Base-by-base conservation (phyloP, 2,797 vertebrate species). In the Liasis olivaceus region DNA sequence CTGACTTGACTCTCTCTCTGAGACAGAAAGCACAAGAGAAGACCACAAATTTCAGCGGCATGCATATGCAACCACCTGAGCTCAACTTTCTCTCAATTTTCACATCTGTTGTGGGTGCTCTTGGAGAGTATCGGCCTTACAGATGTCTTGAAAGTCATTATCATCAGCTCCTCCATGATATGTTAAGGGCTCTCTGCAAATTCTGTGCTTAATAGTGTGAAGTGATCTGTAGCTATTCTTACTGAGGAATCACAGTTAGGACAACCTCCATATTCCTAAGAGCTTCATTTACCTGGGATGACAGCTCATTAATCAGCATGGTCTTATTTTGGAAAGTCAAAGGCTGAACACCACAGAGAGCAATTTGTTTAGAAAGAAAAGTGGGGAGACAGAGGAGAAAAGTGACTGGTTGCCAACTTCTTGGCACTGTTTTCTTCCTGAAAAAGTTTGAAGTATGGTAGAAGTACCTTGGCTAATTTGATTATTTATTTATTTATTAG, bases 61-160 rank as follows among this genome's bases (percentile, higher is more conserved):
- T 93, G 94, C 94, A 96, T 96, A 96, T 92, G 96, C 92, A 94
- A 95, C 95, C 94, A 96, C 95, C 93, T 95, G 91, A 95, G 91
- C 69, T 87, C 7, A 13, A 28, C 72, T 63, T 93, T 54, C 89
- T 93, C 94, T 92, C 93, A 91, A 4, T 31, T 93, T 95, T 54
- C 56, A 93, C 95, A 96, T 96, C 95, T 77, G 94, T 94, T 93
- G 91, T 92, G 94, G 95, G 91, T 93, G 93, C 88, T 88, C 0
- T 14, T 47, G 0, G 91, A 89, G 85, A 91, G 11, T 94, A 93
- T 93, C 28, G 91, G 88, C 91, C 58, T 31, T 58, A 12, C 54
- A n/a, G 14, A 56, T 94, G 94, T 93, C 95, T 95, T 92, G 96
- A 97, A 97, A 97, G 96, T 91, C 94, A 93, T 96, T 93, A 94